Conservation (phyloP, 2,797 vertebrate genomes). For the Carduelis carduelis region DNA sequence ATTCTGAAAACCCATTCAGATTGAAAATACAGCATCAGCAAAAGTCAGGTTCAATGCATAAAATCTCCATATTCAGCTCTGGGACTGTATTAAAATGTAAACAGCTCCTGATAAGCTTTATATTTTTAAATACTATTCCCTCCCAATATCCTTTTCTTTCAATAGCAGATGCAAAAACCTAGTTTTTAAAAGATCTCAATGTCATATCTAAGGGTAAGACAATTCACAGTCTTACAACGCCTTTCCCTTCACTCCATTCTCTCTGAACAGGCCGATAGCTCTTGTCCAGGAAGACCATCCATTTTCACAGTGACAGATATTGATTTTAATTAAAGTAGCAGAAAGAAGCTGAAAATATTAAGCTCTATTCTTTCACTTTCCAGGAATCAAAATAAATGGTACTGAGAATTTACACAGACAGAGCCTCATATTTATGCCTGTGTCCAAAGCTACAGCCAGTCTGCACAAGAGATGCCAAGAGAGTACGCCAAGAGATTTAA, state of each 20-base stretch:
- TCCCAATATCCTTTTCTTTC: neutral
- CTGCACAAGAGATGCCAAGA: neutral
- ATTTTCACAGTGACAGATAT: conserved; percentile 44
- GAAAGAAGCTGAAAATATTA: conserved; percentile 41
- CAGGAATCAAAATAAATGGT: neutral
- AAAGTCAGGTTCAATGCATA: neutral
- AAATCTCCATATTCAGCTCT: neutral
- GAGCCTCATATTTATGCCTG: neutral
- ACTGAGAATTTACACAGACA: conserved; percentile 13
- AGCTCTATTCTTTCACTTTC: neutral
- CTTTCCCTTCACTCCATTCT: neutral
- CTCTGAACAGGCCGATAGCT: neutral
- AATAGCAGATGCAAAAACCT: neutral
- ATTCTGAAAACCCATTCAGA: neutral
- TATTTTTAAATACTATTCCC: neutral
- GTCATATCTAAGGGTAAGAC: neutral
- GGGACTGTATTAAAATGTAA: neutral
- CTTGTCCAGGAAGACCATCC: neutral
- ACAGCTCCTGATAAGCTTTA: neutral
- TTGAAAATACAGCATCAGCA: fast-evolving
- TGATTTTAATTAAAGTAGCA: conserved; percentile 58
- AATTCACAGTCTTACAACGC: neutral
- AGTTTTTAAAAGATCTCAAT: neutral
- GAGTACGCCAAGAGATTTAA: neutral
- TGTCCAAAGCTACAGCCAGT: neutral